Evolutionary conservation across 1,140 invertebrate genomes (phyloP), one percentile per base, ranked within the genome.

Genomic region (Aethina tumida): DNA sequence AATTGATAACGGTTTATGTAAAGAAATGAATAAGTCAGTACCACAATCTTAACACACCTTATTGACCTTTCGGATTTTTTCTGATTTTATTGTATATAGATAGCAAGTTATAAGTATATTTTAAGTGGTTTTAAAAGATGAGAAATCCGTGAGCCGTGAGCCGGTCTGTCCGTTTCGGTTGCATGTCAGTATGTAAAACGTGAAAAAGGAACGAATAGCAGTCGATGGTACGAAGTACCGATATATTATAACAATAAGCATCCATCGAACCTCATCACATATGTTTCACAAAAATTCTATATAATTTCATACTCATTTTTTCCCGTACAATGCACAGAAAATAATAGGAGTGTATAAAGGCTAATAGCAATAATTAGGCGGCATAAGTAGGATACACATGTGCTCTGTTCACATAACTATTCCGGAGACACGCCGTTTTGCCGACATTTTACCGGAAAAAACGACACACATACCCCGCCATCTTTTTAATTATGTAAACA

Each of bases 251-350:
- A 52, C 50, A 52, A 52, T 52, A 53, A 43, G 28, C 47, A 39
- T 42, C 33, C 47, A 43, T 35, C 45, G 42, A n/a, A n/a, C n/a
- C n/a, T n/a, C n/a, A n/a, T n/a, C n/a, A n/a, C 53, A 55, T 51
- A 47, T 55, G 53, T 51, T 55, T 53, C 46, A 49, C 41, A 47
- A 51, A 55, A 55, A 55, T 55, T 46, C 43, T 53, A 56, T 56
- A 49, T 56, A 53, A 56, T 56, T 56, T 53, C 31, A 35, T 43
- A 35, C 34, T 47, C 45, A 49, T 48, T 56, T 55, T 53, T 56
- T 51, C 44, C 53, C 45, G 43, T 53, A 53, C 48, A 56, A 50
- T 52, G 53, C 45, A 53, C 51, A 43, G 41, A 30, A 56, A 56
- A 56, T 56, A 42, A 53, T 56, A 53, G 51, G 51, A 53, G 43